Evolutionary conservation across 2,113 vertebrate species (phyloP).

Genomic region (Lota lota): DNA sequence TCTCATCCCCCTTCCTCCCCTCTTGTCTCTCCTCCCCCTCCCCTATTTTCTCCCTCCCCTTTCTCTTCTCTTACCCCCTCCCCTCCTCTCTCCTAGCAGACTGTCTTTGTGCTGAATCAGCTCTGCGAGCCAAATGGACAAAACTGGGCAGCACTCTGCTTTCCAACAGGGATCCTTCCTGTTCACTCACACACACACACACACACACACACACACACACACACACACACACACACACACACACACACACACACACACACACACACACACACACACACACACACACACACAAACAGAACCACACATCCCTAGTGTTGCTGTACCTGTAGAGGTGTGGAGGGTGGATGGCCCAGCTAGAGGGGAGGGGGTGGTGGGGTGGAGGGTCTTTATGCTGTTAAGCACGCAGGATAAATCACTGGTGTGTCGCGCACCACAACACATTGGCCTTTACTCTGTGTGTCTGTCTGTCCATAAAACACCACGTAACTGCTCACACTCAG

Average conservation of each 20-base stretch:
- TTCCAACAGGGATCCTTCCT: too few species aligned
- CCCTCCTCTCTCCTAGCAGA: not conserved
- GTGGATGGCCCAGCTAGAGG: not conserved
- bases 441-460: constrained; percentile 1
- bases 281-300: too few species aligned
- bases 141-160: too few species aligned
- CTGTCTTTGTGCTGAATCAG: not conserved
- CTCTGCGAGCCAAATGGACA: not conserved
- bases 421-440: not conserved
- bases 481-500: not conserved
- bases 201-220: too few species aligned
- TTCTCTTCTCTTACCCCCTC: not conserved
- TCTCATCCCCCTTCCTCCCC: not conserved
- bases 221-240: too few species aligned
- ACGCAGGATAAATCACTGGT: not conserved
- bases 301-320: too few species aligned
- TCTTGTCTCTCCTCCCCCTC: not conserved
- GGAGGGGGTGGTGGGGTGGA: not conserved
- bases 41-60: not conserved
- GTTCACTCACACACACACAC: too few species aligned
- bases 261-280: too few species aligned
- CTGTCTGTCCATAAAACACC: not conserved
- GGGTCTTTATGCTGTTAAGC: not conserved
- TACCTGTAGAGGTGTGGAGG: too few species aligned
- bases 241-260: too few species aligned